Evolutionary conservation across 2,797 vertebrate species (phyloP).

Genomic region (Pangasius mekongensis): DNA sequence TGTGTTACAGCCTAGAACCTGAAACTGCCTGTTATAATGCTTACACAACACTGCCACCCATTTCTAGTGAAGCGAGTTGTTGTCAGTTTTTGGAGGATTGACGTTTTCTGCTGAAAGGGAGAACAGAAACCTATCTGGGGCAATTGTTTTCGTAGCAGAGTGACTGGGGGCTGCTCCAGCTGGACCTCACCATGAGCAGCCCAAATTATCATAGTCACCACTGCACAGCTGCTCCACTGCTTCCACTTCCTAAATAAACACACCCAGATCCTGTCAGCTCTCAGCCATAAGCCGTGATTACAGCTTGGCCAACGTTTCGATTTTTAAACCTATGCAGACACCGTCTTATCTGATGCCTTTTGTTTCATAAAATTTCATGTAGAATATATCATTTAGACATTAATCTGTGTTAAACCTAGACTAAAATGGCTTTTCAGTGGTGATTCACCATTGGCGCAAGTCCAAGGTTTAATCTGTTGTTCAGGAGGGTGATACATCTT

Average conservation of each 20-base stretch:
- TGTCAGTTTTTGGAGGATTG: neutral
- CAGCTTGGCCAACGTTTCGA: conserved; percentile 13
- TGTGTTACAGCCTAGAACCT: neutral
- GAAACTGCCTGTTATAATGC: neutral
- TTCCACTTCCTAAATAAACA: conserved; percentile 55
- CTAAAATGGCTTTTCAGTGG: neutral
- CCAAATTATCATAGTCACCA: conserved; percentile 48
- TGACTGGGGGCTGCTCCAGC: conserved; percentile 23
- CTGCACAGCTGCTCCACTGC: conserved; percentile 53
- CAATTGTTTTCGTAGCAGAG: conserved; percentile 44
- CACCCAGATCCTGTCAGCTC: conserved; percentile 45
- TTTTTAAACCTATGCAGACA: neutral
- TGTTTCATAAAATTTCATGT: neutral
- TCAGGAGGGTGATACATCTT: neutral
- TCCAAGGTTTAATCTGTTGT: neutral
- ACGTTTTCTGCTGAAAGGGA: neutral
- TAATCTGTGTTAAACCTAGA: neutral
- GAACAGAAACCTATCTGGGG: conserved; percentile 36
- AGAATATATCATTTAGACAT: neutral
- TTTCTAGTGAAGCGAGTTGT: conserved; percentile 7
- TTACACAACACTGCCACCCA: neutral
- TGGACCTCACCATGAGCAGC: conserved; percentile 47
- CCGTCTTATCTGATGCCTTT: neutral
- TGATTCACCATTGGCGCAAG: neutral
- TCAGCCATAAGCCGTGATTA: conserved; percentile 47